Conservation (phyloP, 2,113 vertebrate species). For the Epinephelus cyanopodus region DNA sequence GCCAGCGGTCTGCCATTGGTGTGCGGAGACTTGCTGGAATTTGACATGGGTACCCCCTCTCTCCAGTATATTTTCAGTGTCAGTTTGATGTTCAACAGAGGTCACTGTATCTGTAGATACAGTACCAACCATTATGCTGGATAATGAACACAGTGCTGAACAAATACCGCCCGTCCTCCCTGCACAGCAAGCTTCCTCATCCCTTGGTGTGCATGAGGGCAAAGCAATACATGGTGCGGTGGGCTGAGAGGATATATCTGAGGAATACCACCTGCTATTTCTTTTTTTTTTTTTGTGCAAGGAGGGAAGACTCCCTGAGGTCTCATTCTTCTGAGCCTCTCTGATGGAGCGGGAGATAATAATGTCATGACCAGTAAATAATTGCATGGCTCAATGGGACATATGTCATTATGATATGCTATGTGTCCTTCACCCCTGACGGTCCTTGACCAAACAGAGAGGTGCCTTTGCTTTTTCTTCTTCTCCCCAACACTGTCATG, state of each 20-base stretch:
- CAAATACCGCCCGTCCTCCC: slow-evolving; percentile 70
- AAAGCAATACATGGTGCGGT: slow-evolving; percentile 83
- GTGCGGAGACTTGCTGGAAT: slow-evolving; percentile 52
- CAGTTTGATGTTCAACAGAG: slow-evolving; percentile 73
- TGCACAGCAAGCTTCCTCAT: slow-evolving; percentile 63
- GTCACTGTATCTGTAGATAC: slow-evolving; percentile 75
- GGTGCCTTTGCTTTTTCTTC: slow-evolving; percentile 61
- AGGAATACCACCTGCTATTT: slow-evolving; percentile 88
- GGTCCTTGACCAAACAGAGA: slow-evolving; percentile 83
- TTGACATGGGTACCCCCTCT: slow-evolving; percentile 65
- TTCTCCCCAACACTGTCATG: slow-evolving; percentile 47
- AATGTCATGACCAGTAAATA: slow-evolving; percentile 91
- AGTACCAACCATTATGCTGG: slow-evolving; percentile 66
- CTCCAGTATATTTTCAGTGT: slow-evolving; percentile 65
- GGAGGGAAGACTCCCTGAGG: slow-evolving; percentile 85
- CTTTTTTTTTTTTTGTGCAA: slow-evolving; percentile 76
- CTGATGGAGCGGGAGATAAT: slow-evolving; percentile 89
- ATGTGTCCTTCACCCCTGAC: slow-evolving; percentile 85
- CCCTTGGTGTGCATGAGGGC: slow-evolving; percentile 80
- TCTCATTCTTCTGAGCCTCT: slow-evolving; percentile 85
- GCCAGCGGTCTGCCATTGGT: slow-evolving; percentile 24
- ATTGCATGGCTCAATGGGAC: slow-evolving; percentile 86
- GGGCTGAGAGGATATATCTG: slow-evolving; percentile 82
- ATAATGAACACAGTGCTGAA: slow-evolving; percentile 76
- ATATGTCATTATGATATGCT: slow-evolving; percentile 87